Evolutionary conservation across 2,888 invertebrate species (phyloP), one percentile per base, ranked within the genome.

Genomic region (Parelbella ahira): DNA sequence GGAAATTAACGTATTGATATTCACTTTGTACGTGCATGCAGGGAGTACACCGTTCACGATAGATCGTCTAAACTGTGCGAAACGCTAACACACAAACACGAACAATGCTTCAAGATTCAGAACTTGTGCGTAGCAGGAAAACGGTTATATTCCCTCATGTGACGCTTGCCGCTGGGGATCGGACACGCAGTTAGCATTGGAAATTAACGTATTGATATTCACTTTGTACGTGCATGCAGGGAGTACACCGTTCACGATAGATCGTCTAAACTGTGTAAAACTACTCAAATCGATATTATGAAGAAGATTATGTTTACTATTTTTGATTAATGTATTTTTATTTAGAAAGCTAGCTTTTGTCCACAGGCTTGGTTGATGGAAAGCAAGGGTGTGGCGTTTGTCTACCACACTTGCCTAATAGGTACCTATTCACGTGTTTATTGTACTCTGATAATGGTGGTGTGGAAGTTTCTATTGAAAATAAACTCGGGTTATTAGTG

Each of bases 171-270:
- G 46, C 42, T 49, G 50, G 58, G 50, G 56, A 57, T 50, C 56
- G 51, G 53, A 48, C 50, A 51, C 54, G 53, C 53, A 44, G 48
- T 53, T 57, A 51, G 57, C 56, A 58, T 57, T 58, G 57, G 52
- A 51, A 57, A 56, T 57, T 27, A 47, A 44, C 43, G 37, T 50
- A 52, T 57, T 58, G 51, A 48, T 57, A 58, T 57, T 58, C 57
- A 11, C 46, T 48, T 34, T 49, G 53, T 47, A 49, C 37, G 39
- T 43, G 36, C 44, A 28, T 46, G 38, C 48, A n/a, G n/a, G 32
- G 39, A 44, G 33, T 51, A 42, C n/a, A n/a, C n/a, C n/a, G n/a
- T 44, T 37, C 33, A 27, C 48, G 48, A 51, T 50, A 20, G 50
- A 34, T 39, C 37, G 45, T 49, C 43, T 49, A 48, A 44, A 45